Conservation (phyloP, 37 sponge, comb jelly and placozoan species). For the Ephydatia muelleri region DNA sequence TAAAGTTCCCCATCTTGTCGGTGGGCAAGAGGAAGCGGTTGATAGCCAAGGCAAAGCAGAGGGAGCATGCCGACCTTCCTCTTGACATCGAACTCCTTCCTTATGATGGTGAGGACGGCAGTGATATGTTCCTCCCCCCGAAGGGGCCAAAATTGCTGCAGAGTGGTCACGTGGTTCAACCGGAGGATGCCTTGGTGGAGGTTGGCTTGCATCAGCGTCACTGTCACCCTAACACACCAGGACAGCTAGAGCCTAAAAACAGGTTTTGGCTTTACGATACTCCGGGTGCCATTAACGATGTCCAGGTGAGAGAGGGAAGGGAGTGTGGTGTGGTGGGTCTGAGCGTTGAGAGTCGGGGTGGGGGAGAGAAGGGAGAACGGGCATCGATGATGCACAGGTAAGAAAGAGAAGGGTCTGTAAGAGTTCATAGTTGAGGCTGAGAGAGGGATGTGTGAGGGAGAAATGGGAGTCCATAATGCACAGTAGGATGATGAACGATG, state of each 20-base stretch:
- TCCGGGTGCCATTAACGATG: slow-evolving; percentile 83
- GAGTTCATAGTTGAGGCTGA: no score
- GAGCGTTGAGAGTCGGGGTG: no score
- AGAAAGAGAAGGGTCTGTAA: no score
- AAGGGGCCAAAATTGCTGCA: background rate
- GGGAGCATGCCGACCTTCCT: background rate
- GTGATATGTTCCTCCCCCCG: background rate
- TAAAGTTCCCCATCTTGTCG: slow-evolving; percentile 81
- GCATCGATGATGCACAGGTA: no score
- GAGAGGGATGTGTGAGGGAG: no score
- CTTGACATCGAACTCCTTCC: background rate
- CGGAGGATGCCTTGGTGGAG: slow-evolving; percentile 39
- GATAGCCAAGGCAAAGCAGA: slow-evolving; percentile 20
- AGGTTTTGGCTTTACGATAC: slow-evolving; percentile 81
- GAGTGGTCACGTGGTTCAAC: background rate
- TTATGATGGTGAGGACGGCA: background rate
- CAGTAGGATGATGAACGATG: no score
- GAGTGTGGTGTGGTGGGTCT: background rate
- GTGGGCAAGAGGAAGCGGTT: slow-evolving; percentile 72
- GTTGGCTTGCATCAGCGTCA: background rate
- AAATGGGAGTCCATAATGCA: no score
- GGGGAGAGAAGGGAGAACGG: background rate
- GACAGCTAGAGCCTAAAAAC: slow-evolving; percentile 40
- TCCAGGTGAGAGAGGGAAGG: slow-evolving; percentile 38
- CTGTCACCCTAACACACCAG: background rate